phyloP scores from a whole-genome alignment of 2,113 vertebrate species.

The Caloenas nicobarica region DNA sequence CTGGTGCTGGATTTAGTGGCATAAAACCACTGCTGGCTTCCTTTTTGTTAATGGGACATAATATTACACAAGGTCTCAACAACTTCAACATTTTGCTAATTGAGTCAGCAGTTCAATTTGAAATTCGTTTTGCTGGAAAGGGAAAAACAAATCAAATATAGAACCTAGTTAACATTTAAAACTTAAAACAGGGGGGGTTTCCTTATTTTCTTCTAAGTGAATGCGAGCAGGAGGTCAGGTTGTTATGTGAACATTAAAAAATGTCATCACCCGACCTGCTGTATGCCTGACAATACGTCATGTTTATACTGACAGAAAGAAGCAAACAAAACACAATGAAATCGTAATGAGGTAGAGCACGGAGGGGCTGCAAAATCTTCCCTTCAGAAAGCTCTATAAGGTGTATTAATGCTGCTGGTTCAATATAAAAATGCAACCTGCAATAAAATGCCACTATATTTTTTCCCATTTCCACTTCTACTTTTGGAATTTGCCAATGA shows the following conservation, averaged over 20 bases:
- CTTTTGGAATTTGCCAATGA: not conserved
- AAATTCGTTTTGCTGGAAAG: conserved; percentile 34
- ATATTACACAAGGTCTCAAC: conserved; percentile 12
- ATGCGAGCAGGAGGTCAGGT: conserved; percentile 36
- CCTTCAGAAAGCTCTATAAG: not conserved
- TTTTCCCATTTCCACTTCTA: not conserved
- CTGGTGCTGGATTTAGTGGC: conserved; percentile 18
- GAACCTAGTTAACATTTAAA: conserved; percentile 32
- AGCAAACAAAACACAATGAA: conserved; percentile 25
- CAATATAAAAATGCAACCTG: not conserved
- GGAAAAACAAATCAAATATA: conserved; percentile 43
- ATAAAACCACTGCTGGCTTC: not conserved
- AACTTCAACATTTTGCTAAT: conserved; percentile 43
- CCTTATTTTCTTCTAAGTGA: conserved; percentile 3
- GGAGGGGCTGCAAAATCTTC: not conserved
- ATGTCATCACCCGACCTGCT: conserved; percentile 7
- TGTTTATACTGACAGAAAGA: conserved; percentile 24
- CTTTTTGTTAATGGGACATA: conserved; percentile 30
- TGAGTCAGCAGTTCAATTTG: conserved; percentile 38
- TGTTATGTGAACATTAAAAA: conserved; percentile 50
- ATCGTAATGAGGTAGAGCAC: conserved; percentile 48
- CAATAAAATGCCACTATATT: not conserved
- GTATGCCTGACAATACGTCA: not conserved
- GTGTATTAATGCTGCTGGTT: conserved; percentile 28
- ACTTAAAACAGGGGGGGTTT: not conserved